Evolutionary conservation across 2,888 invertebrate genomes (phyloP).

Genomic region (Cerastoderma edule): DNA sequence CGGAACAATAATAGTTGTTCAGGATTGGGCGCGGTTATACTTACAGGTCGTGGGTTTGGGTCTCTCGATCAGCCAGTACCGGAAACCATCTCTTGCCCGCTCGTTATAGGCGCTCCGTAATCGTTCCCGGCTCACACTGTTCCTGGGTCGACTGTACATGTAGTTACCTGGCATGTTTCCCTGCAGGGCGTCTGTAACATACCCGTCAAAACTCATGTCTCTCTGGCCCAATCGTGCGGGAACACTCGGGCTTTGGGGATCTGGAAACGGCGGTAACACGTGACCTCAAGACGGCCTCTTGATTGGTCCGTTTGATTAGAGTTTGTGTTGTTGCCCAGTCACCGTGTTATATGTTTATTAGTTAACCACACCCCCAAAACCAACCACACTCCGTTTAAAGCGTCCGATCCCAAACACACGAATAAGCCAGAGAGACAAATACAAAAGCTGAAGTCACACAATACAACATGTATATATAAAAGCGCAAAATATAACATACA

Average conservation of each 20-base stretch:
- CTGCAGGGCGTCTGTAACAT: constrained; percentile 64
- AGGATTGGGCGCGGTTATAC: constrained; percentile 40
- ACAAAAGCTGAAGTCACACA: too few species aligned
- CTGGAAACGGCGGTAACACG: constrained; percentile 54
- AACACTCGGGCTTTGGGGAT: constrained; percentile 45
- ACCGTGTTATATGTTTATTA: too few species aligned
- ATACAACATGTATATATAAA: too few species aligned
- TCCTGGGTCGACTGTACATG: constrained; percentile 61
- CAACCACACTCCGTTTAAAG: too few species aligned
- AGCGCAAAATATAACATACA: too few species aligned
- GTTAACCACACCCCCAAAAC: too few species aligned
- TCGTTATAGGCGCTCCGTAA: constrained; percentile 72
- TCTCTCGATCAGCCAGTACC: constrained; percentile 80
- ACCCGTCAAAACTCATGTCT: constrained; percentile 66
- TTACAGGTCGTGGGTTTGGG: constrained; percentile 81
- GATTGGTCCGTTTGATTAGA: constrained; percentile 9
- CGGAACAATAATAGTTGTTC: too few species aligned
- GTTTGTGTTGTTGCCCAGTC: constrained; percentile 11
- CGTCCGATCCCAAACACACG: too few species aligned
- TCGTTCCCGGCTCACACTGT: constrained; percentile 49
- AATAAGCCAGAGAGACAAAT: too few species aligned
- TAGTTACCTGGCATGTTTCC: constrained; percentile 64
- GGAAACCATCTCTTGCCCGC: constrained; percentile 78
- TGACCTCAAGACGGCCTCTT: constrained; percentile 6
- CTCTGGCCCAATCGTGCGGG: constrained; percentile 38